Conservation (phyloP, 35 echinoderm and acorn worm genomes). For the Holothuria glaberrima region DNA sequence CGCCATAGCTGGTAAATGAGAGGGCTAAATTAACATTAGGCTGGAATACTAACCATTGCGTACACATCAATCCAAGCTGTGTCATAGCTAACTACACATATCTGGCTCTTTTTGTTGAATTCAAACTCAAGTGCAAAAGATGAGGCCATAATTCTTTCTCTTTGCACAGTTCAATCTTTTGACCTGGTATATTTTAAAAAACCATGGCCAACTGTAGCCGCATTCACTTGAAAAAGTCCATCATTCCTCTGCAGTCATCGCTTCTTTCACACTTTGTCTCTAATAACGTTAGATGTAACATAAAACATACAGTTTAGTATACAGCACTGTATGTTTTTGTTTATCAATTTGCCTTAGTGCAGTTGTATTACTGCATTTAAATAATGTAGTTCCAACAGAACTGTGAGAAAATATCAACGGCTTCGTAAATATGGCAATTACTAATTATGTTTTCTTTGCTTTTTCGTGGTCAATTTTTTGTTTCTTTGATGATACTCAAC, state of each 20-base stretch:
- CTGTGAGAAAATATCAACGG: neutral
- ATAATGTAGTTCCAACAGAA: neutral
- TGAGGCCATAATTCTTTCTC: constrained; percentile 3
- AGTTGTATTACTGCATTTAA: neutral
- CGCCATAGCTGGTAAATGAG: too few relatives aligned
- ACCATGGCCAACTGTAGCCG: neutral
- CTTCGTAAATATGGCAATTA: neutral
- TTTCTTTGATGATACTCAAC: neutral
- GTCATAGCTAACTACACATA: constrained; percentile 33
- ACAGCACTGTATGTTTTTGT: constrained; percentile 21
- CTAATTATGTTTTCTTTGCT: neutral
- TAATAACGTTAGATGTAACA: neutral
- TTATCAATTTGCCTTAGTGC: constrained; percentile 27
- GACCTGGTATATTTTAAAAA: neutral
- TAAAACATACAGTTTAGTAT: too few relatives aligned
- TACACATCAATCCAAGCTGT: constrained; percentile 30
- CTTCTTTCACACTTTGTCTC: neutral
- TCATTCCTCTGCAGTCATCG: neutral
- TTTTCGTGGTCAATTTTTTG: neutral
- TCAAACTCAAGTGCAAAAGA: constrained; percentile 37
- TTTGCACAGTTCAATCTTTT: too few relatives aligned
- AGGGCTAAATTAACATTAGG: too few relatives aligned
- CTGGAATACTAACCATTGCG: constrained; percentile 30
- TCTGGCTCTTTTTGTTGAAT: constrained; percentile 25
- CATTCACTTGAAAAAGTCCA: too few relatives aligned